Percentiles rank a stretch among this genome's conserved stretches.
These are phyloP conservation scores for Isoperla grammatica DNA, from an alignment of 2,888 invertebrate genomes.

Conservation along the genomic window DNA sequence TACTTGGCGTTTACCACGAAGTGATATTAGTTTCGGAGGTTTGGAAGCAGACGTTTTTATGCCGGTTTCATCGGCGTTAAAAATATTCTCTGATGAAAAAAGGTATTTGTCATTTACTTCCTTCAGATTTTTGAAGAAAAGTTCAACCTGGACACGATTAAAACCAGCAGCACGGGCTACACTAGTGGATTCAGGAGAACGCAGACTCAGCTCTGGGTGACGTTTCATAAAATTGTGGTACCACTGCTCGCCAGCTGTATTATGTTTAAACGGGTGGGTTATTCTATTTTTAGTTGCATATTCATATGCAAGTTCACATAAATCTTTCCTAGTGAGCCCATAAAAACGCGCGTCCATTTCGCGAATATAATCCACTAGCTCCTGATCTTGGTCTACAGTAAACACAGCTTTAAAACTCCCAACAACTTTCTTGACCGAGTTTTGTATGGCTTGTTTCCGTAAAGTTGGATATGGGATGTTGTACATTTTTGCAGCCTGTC, in stretches of 20 bases:
- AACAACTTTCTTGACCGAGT: too few species aligned
- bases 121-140: constrained; percentile 40
- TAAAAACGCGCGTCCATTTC: too few species aligned
- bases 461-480: too few species aligned
- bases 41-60: constrained; percentile 25
- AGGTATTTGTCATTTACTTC: constrained; percentile 15
- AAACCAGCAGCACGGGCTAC: constrained; percentile 35
- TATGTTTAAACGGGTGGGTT: too few species aligned
- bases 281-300: too few species aligned
- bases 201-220: constrained; percentile 33
- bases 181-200: constrained; percentile 36
- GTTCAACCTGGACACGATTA: constrained; percentile 42
- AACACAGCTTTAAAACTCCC: too few species aligned
- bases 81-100: constrained; percentile 16
- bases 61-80: constrained; percentile 24
- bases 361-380: too few species aligned
- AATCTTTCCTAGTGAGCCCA: too few species aligned
- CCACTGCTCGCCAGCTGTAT: constrained; percentile 33
- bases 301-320: too few species aligned
- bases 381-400: too few species aligned
- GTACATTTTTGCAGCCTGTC: too few species aligned
- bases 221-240: constrained; percentile 35
- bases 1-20: constrained; percentile 37
- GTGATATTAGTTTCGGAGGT: constrained; percentile 17
- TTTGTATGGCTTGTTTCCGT: too few species aligned